Evolutionary conservation across 2,888 invertebrate species (phyloP).

Genomic region (Allygus modestus): DNA sequence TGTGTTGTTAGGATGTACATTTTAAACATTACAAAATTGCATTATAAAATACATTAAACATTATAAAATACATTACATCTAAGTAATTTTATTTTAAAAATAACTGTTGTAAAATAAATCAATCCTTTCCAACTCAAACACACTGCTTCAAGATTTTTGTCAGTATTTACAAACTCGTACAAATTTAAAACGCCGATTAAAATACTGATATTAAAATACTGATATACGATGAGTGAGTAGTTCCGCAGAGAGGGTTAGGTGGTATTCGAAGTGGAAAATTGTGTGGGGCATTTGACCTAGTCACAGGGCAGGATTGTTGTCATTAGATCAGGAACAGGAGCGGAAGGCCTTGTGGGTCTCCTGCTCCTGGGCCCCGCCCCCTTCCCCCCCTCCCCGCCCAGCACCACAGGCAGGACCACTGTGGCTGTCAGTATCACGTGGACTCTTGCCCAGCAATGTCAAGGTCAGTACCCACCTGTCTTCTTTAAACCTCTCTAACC

Average conservation of each 20-base stretch:
- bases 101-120: no score
- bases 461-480: constrained; percentile 16
- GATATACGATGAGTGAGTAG: no score
- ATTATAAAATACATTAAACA: no score
- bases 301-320: background rate
- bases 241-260: background rate
- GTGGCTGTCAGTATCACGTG: background rate
- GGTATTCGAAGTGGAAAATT: background rate
- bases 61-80: no score
- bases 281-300: background rate
- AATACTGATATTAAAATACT: no score
- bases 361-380: background rate
- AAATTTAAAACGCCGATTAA: no score
- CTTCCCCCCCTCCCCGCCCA: background rate
- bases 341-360: background rate
- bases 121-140: no score
- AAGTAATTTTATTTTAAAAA: no score
- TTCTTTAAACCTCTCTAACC: background rate
- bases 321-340: constrained; percentile 24
- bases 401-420: background rate
- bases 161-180: no score
- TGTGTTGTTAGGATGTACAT: no score
- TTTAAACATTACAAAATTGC: no score
- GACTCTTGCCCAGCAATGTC: background rate
- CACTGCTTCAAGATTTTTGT: no score